Evolutionary conservation across 2,888 invertebrate species (phyloP).

Genomic region (Lymantria dispar): DNA sequence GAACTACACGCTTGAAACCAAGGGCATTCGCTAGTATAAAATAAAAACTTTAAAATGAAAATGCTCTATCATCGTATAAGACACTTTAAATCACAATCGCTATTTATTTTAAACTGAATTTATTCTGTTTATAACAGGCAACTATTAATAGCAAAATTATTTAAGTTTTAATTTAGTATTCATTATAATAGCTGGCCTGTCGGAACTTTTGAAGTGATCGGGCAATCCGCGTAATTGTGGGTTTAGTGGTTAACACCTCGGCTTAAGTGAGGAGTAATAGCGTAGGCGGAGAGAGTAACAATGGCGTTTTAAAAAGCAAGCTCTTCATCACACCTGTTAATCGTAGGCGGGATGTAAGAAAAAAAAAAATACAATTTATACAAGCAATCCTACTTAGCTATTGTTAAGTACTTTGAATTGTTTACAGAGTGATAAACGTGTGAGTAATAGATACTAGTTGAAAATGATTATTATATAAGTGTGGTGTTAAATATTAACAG

Average conservation of each 20-base stretch:
- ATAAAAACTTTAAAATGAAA: too few relatives aligned
- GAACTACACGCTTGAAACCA: too few relatives aligned
- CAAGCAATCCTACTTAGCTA: conserved; percentile 23
- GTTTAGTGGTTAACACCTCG: conserved; percentile 61
- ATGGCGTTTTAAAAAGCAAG: conserved; percentile 27
- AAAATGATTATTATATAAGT: conserved; percentile 1
- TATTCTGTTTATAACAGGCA: conserved; percentile 2
- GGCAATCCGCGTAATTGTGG: conserved; percentile 81
- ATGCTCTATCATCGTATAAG: too few relatives aligned
- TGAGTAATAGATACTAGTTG: neutral
- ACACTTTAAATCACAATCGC: too few relatives aligned
- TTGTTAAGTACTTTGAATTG: conserved; percentile 14
- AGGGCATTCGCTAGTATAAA: too few relatives aligned
- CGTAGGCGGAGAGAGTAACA: conserved; percentile 41
- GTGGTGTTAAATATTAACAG: neutral
- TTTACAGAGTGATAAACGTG: conserved; percentile 6
- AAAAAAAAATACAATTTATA: conserved; percentile 25
- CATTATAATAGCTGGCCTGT: conserved; percentile 57
- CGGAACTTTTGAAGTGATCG: conserved; percentile 70
- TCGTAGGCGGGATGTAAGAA: conserved; percentile 30
- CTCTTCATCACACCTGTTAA: conserved; percentile 33
- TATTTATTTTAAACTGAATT: neutral
- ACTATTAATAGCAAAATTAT: conserved; percentile 55
- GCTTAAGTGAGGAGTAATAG: conserved; percentile 40
- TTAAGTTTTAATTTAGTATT: conserved; percentile 66